Evolutionary conservation across 2,888 invertebrate genomes (phyloP).

Genomic region (Drosophila neonasuta): DNA sequence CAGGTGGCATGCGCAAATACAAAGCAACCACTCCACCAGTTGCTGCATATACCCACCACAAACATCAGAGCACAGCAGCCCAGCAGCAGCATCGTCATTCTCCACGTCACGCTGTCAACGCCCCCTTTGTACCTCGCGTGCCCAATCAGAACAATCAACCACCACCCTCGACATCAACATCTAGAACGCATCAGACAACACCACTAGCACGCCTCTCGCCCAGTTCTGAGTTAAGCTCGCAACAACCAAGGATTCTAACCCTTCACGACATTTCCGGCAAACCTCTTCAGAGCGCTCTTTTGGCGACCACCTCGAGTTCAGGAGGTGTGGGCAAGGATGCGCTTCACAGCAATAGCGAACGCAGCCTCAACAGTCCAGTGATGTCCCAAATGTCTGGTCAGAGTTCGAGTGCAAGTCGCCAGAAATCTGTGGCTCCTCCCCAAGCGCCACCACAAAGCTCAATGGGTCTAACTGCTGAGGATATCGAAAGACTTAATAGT

Average conservation of each 20-base stretch:
- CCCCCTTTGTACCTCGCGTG: constrained; percentile 88
- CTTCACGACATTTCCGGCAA: constrained; percentile 96
- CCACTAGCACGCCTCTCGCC: constrained; percentile 95
- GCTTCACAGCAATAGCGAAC: constrained; percentile 94
- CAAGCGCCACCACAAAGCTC: constrained; percentile 88
- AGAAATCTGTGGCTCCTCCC: constrained; percentile 87
- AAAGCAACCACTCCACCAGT: constrained; percentile 93
- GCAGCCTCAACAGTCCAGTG: constrained; percentile 95
- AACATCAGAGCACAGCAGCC: constrained; percentile 86
- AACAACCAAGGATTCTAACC: constrained; percentile 95
- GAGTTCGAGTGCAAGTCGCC: constrained; percentile 90
- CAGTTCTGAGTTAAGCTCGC: constrained; percentile 94
- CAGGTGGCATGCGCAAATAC: constrained; percentile 91
- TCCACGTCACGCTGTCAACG: constrained; percentile 85
- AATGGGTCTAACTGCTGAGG: constrained; percentile 95
- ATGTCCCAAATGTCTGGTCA: constrained; percentile 95
- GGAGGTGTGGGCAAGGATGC: constrained; percentile 94
- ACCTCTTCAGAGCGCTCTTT: constrained; percentile 92
- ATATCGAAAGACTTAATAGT: constrained; percentile 94
- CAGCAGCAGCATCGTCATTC: constrained; percentile 91
- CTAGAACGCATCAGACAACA: constrained; percentile 92
- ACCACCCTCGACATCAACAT: constrained; percentile 85
- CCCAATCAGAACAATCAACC: constrained; percentile 88
- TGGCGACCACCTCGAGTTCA: constrained; percentile 94
- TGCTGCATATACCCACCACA: constrained; percentile 89